These are phyloP conservation scores for Fringilla coelebs DNA, from an alignment of 2,797 vertebrate species.

Conservation along the genomic window DNA sequence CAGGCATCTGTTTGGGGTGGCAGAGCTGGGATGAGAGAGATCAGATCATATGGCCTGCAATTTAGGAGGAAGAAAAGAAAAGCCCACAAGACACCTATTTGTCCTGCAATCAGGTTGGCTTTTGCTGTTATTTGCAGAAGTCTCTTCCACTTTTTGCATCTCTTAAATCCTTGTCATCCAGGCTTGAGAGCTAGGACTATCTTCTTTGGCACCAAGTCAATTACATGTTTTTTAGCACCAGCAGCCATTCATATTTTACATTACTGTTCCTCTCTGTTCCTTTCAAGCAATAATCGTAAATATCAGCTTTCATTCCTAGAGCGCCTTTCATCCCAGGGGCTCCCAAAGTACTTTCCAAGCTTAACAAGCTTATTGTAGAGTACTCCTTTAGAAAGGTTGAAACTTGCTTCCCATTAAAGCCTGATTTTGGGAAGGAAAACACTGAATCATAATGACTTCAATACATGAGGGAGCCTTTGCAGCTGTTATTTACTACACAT, in stretches of 20 bases:
- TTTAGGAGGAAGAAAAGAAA: conserved; percentile 3
- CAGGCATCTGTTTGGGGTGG: background rate
- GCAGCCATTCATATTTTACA: conserved; percentile 60
- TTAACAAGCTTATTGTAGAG: conserved; percentile 46
- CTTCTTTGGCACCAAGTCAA: conserved; percentile 36
- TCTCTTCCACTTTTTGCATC: conserved; percentile 1
- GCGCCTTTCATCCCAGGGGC: conserved; percentile 40
- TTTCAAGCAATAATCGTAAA: conserved; percentile 65
- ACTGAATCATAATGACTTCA: conserved; percentile 6
- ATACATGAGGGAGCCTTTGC: conserved; percentile 12
- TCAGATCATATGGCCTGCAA: background rate
- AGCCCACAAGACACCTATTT: background rate
- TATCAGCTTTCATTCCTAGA: conserved; percentile 61
- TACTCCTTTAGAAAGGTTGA: conserved; percentile 30
- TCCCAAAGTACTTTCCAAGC: conserved; percentile 54
- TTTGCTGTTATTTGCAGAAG: background rate
- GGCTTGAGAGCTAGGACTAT: conserved; percentile 15
- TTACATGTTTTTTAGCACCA: conserved; percentile 18
- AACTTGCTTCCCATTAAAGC: conserved; percentile 51
- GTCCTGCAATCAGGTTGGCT: background rate
- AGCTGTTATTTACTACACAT: conserved; percentile 46
- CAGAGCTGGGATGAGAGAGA: background rate
- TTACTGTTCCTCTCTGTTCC: conserved; percentile 29
- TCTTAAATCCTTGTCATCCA: conserved; percentile 47
- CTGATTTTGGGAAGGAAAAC: conserved; percentile 26